Evolutionary conservation across 2,797 vertebrate genomes (phyloP).

Genomic region (Emys orbicularis): DNA sequence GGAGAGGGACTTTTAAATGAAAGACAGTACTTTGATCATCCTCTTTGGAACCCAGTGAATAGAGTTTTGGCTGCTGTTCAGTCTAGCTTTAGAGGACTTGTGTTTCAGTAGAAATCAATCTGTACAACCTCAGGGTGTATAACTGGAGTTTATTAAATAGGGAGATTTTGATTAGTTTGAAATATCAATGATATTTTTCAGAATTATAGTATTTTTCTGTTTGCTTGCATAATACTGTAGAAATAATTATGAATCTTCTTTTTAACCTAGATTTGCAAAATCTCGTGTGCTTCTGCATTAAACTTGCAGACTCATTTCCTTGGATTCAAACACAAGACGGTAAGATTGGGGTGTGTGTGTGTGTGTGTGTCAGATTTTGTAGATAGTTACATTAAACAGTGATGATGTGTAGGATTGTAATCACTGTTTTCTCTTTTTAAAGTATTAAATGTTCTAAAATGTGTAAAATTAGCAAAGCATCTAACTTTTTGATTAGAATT

Average conservation of each 20-base stretch:
- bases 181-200: neutral
- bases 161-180: neutral
- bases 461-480: neutral
- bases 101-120: neutral
- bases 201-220: neutral
- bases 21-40: neutral
- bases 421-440: neutral
- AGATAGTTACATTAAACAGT: neutral
- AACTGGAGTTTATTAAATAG: neutral
- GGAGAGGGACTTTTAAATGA: neutral
- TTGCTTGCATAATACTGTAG: neutral
- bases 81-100: neutral
- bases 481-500: neutral
- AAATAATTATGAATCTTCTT: conserved; percentile 42
- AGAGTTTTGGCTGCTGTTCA: neutral
- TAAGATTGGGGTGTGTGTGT: conserved; percentile 40
- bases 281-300: conserved; percentile 70
- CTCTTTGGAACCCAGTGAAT: neutral
- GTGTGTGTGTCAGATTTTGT: neutral
- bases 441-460: neutral
- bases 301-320: conserved; percentile 73
- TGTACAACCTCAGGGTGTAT: neutral
- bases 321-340: conserved; percentile 60
- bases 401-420: neutral
- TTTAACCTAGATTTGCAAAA: conserved; percentile 73